Conservation (phyloP, 2,113 vertebrate species). For the Hoplias malabaricus region DNA sequence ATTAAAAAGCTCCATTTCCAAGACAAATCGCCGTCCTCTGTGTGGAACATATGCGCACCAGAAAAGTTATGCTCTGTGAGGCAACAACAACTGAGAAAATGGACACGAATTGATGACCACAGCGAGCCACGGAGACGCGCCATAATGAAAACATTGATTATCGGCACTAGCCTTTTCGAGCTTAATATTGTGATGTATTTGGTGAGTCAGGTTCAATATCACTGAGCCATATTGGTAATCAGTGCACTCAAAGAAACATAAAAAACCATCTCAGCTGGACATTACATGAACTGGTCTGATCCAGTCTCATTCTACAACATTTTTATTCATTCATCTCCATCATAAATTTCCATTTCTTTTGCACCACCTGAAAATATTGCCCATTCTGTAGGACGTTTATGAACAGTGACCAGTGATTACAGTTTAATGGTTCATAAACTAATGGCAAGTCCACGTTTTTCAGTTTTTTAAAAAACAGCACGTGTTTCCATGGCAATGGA, state of each 20-base stretch:
- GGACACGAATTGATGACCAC: conserved; percentile 30
- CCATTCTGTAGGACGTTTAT: no score
- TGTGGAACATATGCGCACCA: conserved; percentile 19
- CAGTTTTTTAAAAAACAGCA: no score
- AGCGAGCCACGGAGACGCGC: not conserved
- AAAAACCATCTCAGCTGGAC: not conserved
- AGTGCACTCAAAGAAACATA: not conserved
- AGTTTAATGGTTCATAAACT: no score
- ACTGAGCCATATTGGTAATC: not conserved
- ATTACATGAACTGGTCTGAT: not conserved
- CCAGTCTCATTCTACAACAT: not conserved
- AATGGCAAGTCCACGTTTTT: no score
- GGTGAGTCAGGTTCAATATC: conserved; percentile 6
- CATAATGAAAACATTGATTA: conserved; percentile 27
- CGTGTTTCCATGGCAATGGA: no score
- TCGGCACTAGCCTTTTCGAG: not conserved
- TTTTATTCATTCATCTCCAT: no score
- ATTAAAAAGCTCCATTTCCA: conserved; percentile 53
- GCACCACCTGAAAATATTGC: not conserved
- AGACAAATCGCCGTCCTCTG: conserved; percentile 47
- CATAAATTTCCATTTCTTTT: not conserved
- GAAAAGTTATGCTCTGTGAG: conserved; percentile 30
- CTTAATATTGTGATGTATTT: conserved; percentile 19
- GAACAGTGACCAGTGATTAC: no score
- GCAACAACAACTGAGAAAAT: conserved; percentile 10